Base-by-base conservation (phyloP, 2,888 invertebrate genomes). In the Coelopa pilipes region DNA sequence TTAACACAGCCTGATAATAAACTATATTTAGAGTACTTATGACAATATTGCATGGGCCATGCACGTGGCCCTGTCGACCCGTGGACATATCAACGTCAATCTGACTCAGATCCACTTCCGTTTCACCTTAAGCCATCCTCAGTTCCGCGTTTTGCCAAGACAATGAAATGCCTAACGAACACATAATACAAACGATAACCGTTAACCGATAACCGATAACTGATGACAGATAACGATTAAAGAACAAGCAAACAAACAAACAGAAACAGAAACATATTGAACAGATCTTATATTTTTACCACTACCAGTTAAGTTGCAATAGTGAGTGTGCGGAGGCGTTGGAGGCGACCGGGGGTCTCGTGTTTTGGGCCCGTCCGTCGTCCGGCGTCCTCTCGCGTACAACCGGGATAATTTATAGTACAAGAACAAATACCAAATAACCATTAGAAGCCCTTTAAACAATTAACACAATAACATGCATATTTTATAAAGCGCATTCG, bases 341-440 rank as follows among this genome's bases (percentile, higher is more conserved):
- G 74, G 63, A 73, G 55, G 63, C 50, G 49, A 12, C 19, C 55
- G 49, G 2, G 34, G 34, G 34, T 57, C 67, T 70, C 62, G 21
- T 53, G 47, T 74, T 71, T 70, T 66, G 62, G 67, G 63, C 69
- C 60, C 47, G 70, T 77, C 75, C 73, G 76, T 73, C 55, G 47
- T 76, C 78, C 76, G 49, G 24, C 59, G 76, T 72, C 55, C 21
- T 76, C 78, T 76, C 47, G 50, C 59, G 59, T 13, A 78, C 83
- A 83, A 87, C 87, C 88, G 87, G 88, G 84, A 87, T 88, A 87
- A 87, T 88, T 88, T 88, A 88, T 87, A 88, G 88, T 88, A 88
- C 88, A 88, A 88, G 84, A 85, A 81, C 83, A 81, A 73, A 80
- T 81, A 82, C 81, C 81, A 82, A 81, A 81, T 79, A 80, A 77